Evolutionary conservation across 2,888 invertebrate species (phyloP), one percentile per base, ranked within the genome.

Genomic region (Desoria tigrina): DNA sequence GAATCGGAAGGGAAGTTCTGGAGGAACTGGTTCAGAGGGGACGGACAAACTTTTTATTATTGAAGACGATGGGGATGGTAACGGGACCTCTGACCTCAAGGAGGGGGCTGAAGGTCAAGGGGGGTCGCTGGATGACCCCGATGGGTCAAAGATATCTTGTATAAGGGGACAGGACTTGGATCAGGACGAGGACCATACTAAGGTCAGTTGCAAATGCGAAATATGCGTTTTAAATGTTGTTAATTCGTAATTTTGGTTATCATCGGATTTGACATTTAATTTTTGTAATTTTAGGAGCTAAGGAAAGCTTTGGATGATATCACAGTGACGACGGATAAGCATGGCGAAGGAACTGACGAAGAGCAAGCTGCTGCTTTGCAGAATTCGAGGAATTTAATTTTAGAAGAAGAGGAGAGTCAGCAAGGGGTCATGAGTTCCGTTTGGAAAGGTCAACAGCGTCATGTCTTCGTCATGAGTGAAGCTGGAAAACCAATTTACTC

Each of bases 401-500:
- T 49, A 26, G 18, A 21, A 9, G 50, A 57, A 21, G 56, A 57
- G 7, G 56, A 42, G 26, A 21, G n/a, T 9, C 28, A 28, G 9
- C 61, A 57, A 37, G 64, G 59, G 11, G 68, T 69, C 23, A 68
- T 70, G 32, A 69, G 66, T 42, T 59, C 66, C 6, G 86, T 88
- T 65, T 90, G 95, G 87, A 85, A 89, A 24, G 85, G 86, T 45
- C 89, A 91, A 77, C 88, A 88, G 67, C 94, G 94, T 79, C 96
- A 97, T 82, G 86, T 98, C 32, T 97, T 98, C 79, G 90, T 98
- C 76, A 81, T 97, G 37, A 96, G 96, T 81, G 90, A 92, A 77
- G 94, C 97, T 14, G 97, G 97, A 1, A 98, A 98, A 82, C 97
- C 97, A 18, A 93, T 98, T 76, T 98, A 96, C 81, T 91, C 94